Percentiles rank a stretch among this genome's conserved stretches.
phyloP scores from a whole-genome alignment of 2,113 vertebrate species.

The Myotis brandtii region DNA sequence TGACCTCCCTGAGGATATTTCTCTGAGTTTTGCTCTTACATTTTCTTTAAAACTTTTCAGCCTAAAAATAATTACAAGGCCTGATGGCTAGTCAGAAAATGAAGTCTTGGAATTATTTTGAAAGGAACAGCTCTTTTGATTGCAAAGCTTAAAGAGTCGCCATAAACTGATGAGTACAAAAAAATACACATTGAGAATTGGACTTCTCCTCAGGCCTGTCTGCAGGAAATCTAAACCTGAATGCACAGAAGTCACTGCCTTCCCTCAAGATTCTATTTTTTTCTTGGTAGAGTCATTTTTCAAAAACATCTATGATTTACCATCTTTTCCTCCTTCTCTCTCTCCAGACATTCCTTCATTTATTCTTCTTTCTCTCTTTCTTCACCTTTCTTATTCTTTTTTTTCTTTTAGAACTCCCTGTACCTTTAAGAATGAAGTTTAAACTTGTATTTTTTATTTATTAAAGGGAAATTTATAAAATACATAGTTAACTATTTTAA shows the following conservation, averaged over 20 bases:
- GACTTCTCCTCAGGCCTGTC: not conserved
- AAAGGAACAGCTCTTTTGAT: constrained; percentile 38
- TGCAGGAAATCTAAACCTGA: not conserved
- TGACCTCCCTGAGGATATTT: constrained; percentile 61
- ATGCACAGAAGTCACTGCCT: not conserved
- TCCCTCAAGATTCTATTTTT: not conserved
- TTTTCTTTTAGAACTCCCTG: not conserved
- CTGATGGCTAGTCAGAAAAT: constrained; percentile 55
- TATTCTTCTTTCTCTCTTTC: not conserved
- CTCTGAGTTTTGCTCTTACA: constrained; percentile 62
- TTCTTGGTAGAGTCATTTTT: not conserved
- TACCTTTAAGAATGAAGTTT: not conserved
- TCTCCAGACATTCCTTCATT: too few species aligned
- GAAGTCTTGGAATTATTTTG: not conserved
- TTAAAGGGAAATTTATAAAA: not conserved
- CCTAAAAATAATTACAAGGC: constrained; percentile 62
- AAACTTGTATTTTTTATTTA: not conserved
- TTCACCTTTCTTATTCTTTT: not conserved
- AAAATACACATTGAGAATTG: not conserved
- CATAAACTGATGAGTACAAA: not conserved
- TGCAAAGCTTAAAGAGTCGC: constrained; percentile 27
- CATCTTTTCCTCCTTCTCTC: not conserved
- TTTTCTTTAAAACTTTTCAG: constrained; percentile 58
- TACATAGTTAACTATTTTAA: not conserved
- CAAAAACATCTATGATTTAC: not conserved